phyloP scores from a whole-genome alignment of 2,113 vertebrate species.

The mouse (Mus musculus) region DNA sequence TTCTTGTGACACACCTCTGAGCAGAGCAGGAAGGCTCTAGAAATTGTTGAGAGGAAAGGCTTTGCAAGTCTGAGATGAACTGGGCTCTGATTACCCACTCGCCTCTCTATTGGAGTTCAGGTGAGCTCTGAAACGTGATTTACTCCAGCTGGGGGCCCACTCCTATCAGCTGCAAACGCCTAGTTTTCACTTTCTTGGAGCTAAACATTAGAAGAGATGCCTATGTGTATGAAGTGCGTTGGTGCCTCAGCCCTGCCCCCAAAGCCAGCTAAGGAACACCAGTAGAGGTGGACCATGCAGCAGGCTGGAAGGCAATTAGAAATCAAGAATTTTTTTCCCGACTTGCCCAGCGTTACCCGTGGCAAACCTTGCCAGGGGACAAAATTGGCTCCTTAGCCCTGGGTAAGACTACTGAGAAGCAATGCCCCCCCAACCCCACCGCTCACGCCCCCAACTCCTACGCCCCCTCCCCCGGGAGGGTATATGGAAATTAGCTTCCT shows the following conservation, averaged over 20 bases:
- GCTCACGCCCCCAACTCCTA: no score
- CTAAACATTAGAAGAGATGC: neutral
- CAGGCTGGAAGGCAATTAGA: neutral
- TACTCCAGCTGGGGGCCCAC: neutral
- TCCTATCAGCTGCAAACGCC: neutral
- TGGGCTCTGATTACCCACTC: neutral
- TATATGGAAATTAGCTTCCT: neutral
- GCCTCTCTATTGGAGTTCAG: rapidly evolving
- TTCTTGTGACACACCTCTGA: constrained; percentile 38
- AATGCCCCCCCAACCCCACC: no score
- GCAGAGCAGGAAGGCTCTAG: constrained; percentile 6
- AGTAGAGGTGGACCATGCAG: neutral
- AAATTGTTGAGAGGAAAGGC: constrained; percentile 41
- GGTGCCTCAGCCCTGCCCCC: neutral
- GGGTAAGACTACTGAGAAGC: neutral
- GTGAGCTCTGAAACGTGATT: neutral
- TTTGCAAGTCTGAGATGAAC: neutral
- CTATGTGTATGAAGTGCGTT: neutral
- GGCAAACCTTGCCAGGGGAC: neutral
- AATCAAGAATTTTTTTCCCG: neutral
- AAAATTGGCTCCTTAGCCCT: neutral
- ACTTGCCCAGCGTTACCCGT: neutral
- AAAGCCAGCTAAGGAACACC: neutral
- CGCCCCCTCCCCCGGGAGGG: no score
- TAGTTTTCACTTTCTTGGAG: constrained; percentile 32